Base-by-base conservation (phyloP, 2,797 vertebrate species). In the Phalanger gymnotis region DNA sequence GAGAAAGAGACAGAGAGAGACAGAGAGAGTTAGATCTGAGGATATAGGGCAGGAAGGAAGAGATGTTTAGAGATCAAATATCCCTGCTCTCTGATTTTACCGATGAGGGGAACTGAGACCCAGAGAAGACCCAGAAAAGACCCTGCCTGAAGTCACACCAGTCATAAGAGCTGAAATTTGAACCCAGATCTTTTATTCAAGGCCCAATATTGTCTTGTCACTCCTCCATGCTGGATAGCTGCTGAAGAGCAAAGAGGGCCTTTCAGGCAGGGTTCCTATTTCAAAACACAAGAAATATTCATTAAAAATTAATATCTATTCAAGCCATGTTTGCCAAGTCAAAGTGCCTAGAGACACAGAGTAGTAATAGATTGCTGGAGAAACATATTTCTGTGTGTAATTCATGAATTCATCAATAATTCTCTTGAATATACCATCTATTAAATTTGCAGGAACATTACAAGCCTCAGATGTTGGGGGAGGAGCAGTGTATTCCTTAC, bases 321-420 rank as follows among this genome's bases (percentile, higher is more conserved):
- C 9, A 91, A 90, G 61, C 34, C 4, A 0, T 53, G 27, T 52
- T 14, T 9, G 53, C 57, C 73, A 31, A 10, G 56, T 56, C 31
- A 0, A 3, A 19, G 27, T 16, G 5, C 54, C 90, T 58, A 51
- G 73, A 19, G 31, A 16, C 28, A 87, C 40, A 87, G 22, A 87
- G 73, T 47, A 0, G 0, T 5, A 0, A 27, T 0, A 22, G 1
- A 2, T 31, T 47, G 87, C 52, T 11, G 31, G 31, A 53, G 61
- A 89, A 53, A 92, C 81, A 28, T 3, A 11, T 28, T 51, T 30
- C 56, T 1, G 0, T 61, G 89, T 4, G 53, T 87, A 4, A 40
- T n/a, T 90, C 51, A 10, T 6, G 52, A 56, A 54, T 30, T 5
- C 25, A 14, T 5, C 51, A 28, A 0, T 22, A 73, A 0, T 28